Conservation (phyloP, 2,888 invertebrate genomes). For the Dryadula phaetusa region DNA sequence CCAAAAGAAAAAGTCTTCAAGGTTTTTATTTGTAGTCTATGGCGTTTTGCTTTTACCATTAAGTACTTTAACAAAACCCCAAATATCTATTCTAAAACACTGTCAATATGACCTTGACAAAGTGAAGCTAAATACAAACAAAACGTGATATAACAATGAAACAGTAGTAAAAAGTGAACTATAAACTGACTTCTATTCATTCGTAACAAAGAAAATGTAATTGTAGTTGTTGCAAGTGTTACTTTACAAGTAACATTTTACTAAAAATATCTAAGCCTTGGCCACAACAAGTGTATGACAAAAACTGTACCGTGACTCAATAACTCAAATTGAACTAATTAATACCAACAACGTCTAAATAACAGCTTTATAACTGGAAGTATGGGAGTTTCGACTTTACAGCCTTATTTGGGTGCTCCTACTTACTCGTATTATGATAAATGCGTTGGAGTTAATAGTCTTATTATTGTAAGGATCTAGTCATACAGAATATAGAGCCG, state of each 20-base stretch:
- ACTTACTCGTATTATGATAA: slow-evolving; percentile 26
- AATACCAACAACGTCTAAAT: slow-evolving; percentile 42
- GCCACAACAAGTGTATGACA: slow-evolving; percentile 26
- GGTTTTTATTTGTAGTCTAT: too few species aligned
- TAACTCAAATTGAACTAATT: slow-evolving; percentile 42
- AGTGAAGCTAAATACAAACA: background rate
- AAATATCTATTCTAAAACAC: background rate
- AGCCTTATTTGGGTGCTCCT: slow-evolving; percentile 14
- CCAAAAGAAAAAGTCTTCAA: too few species aligned
- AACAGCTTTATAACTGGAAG: background rate
- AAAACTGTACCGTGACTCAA: slow-evolving; percentile 44
- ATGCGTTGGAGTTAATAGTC: slow-evolving; percentile 21
- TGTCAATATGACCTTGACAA: slow-evolving; percentile 11
- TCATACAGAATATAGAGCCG: background rate
- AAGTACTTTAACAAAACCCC: background rate
- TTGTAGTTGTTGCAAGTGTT: too few species aligned
- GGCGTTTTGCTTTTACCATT: too few species aligned
- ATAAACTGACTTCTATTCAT: slow-evolving; percentile 9
- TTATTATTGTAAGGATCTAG: background rate
- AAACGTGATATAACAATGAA: background rate
- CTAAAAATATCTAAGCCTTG: slow-evolving; percentile 33
- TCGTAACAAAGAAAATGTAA: slow-evolving; percentile 17
- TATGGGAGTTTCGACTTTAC: slow-evolving; percentile 29
- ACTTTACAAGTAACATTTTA: background rate
- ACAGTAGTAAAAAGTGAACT: slow-evolving; percentile 1